These are phyloP conservation scores for Brenthis hecate DNA, from an alignment of 2,888 invertebrate species.

Conservation along the genomic window DNA sequence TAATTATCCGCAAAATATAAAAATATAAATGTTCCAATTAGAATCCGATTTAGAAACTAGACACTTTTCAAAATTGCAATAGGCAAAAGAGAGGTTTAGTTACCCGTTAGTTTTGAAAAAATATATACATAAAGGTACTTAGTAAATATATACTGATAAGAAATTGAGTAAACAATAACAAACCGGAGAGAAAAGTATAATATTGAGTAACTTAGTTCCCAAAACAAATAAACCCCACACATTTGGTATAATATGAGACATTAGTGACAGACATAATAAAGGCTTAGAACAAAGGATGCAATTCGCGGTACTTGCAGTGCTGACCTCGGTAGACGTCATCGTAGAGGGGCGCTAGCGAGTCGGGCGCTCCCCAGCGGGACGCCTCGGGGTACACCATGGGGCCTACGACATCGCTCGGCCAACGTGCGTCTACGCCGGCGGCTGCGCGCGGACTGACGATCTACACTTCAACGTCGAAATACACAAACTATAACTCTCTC, in stretches of 20 bases:
- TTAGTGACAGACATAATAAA: constrained; percentile 35
- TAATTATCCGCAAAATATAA: too few species aligned
- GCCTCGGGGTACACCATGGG: constrained; percentile 83
- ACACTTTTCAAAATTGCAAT: too few species aligned
- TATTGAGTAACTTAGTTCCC: constrained; percentile 16
- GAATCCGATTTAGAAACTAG: too few species aligned
- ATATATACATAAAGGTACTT: neutral
- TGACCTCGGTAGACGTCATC: constrained; percentile 86
- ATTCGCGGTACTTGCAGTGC: constrained; percentile 59
- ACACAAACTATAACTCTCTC: constrained; percentile 19
- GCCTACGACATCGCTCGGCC: constrained; percentile 64
- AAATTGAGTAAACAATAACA: constrained; percentile 14
- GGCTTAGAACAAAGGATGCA: constrained; percentile 50
- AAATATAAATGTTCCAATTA: too few species aligned
- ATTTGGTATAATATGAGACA: constrained; percentile 19
- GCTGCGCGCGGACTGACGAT: constrained; percentile 68
- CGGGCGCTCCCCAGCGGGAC: constrained; percentile 83
- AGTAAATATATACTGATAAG: neutral
- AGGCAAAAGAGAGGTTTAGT: too few species aligned
- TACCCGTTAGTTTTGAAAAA: neutral
- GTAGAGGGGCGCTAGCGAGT: constrained; percentile 85
- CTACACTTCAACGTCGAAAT: constrained; percentile 30
- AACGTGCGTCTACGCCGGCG: constrained; percentile 70
- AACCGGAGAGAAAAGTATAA: constrained; percentile 16
- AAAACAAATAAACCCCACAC: constrained; percentile 40